phyloP scores from a whole-genome alignment of 2,888 invertebrate species.

The Xylophagus ater region DNA sequence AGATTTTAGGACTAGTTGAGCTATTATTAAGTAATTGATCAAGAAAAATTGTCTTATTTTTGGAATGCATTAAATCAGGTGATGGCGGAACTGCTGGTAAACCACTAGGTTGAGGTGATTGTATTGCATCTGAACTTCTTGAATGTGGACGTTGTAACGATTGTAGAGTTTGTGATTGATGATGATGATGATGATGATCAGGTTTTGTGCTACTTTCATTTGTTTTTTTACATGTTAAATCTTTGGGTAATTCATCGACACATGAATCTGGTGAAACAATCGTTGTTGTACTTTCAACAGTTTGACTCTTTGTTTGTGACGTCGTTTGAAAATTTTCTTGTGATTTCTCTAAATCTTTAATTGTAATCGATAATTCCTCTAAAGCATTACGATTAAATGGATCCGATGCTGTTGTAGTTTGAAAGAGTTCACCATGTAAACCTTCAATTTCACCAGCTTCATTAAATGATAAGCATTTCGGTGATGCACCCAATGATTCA shows the following conservation, averaged over 20 bases:
- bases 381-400: slow-evolving; percentile 22
- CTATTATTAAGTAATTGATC: slow-evolving; percentile 21
- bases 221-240: slow-evolving; percentile 47
- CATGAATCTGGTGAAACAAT: slow-evolving; percentile 24
- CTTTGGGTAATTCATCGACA: slow-evolving; percentile 48
- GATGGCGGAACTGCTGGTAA: slow-evolving; percentile 59
- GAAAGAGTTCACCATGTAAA: slow-evolving; percentile 33
- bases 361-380: slow-evolving; percentile 46
- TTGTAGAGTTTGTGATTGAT: slow-evolving; percentile 4
- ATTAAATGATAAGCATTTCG: slow-evolving; percentile 36
- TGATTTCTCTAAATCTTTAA: slow-evolving; percentile 42
- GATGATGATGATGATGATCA: slow-evolving; percentile 19
- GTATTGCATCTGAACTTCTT: slow-evolving; percentile 58
- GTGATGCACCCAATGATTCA: slow-evolving; percentile 44
- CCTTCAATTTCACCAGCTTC: slow-evolving; percentile 38
- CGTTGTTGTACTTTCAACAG: slow-evolving; percentile 25
- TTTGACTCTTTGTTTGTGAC: slow-evolving; percentile 9
- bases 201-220: slow-evolving; percentile 34
- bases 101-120: slow-evolving; percentile 62
- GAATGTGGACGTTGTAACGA: slow-evolving; percentile 46
- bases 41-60: slow-evolving; percentile 27
- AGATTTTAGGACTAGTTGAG: slow-evolving; percentile 22
- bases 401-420: slow-evolving; percentile 22
- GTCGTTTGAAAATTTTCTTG: slow-evolving; percentile 19
- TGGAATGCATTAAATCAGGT: slow-evolving; percentile 50